phyloP scores from a whole-genome alignment of 2,797 vertebrate species.

The Hylomyscus alleni region DNA sequence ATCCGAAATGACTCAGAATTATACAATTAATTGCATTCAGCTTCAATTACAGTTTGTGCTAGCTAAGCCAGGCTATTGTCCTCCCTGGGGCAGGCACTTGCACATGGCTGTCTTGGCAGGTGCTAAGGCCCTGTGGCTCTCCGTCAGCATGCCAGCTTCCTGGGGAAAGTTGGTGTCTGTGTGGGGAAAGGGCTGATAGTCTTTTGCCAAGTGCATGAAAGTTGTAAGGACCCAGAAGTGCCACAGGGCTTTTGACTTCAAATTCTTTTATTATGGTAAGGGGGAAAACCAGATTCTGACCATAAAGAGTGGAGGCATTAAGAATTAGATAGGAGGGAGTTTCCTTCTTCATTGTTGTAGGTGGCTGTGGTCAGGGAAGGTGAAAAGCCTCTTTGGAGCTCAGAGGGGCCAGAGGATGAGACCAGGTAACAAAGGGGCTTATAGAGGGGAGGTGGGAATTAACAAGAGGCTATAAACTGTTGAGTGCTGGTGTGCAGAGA shows the following conservation, averaged over 20 bases:
- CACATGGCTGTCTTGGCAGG: background rate
- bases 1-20: slow-evolving; percentile 65
- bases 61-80: background rate
- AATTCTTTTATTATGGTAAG: background rate
- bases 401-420: too few species aligned
- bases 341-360: background rate
- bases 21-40: slow-evolving; percentile 58
- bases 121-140: background rate
- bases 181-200: too few species aligned
- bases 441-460: too few species aligned
- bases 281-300: background rate
- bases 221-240: background rate
- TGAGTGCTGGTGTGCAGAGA: too few species aligned
- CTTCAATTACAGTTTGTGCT: slow-evolving; percentile 40
- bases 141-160: background rate
- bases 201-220: background rate
- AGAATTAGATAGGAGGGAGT: background rate
- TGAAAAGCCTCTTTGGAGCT: background rate
- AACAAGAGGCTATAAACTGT: background rate
- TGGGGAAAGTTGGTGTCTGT: background rate
- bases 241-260: background rate
- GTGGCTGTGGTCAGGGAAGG: too few species aligned
- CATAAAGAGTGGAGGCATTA: background rate
- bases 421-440: background rate
- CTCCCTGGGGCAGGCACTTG: background rate